Percentiles rank a stretch among this genome's conserved stretches.
phyloP scores from a whole-genome alignment of 2,113 vertebrate species.

The Oophaga pumilio region DNA sequence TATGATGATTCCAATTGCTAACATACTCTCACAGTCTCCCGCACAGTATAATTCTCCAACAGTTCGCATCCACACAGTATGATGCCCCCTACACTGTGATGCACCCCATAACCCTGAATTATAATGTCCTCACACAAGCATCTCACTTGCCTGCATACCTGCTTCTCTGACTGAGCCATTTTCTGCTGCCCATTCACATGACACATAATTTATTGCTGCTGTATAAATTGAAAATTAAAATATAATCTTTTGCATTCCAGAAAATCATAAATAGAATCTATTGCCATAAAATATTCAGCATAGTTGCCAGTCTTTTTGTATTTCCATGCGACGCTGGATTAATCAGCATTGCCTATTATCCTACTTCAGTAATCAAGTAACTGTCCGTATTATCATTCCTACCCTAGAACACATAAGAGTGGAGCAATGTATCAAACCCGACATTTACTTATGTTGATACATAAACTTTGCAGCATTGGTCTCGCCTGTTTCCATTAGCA shows the following conservation, averaged over 20 bases:
- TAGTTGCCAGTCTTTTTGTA: too few relatives aligned
- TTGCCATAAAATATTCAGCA: not conserved
- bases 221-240: not conserved
- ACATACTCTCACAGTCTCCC: too few relatives aligned
- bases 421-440: conserved; percentile 1
- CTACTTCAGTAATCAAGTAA: conserved; percentile 16
- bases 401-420: not conserved
- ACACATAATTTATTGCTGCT: not conserved
- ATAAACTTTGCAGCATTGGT: conserved; percentile 20
- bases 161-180: too few relatives aligned
- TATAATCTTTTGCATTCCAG: not conserved
- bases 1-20: too few relatives aligned
- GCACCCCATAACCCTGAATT: too few relatives aligned
- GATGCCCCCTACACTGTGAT: too few relatives aligned
- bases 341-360: conserved; percentile 7
- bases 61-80: too few relatives aligned
- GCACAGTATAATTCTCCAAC: too few relatives aligned
- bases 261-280: not conserved
- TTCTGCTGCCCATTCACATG: too few relatives aligned
- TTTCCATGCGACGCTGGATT: not conserved
- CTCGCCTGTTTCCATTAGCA: conserved; percentile 22
- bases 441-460: conserved; percentile 27
- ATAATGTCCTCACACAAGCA: too few relatives aligned
- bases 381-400: not conserved
- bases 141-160: too few relatives aligned